Evolutionary conservation across 1,140 invertebrate species (phyloP), one percentile per base, ranked within the genome.

Genomic region (Polypedilum vanderplanki): DNA sequence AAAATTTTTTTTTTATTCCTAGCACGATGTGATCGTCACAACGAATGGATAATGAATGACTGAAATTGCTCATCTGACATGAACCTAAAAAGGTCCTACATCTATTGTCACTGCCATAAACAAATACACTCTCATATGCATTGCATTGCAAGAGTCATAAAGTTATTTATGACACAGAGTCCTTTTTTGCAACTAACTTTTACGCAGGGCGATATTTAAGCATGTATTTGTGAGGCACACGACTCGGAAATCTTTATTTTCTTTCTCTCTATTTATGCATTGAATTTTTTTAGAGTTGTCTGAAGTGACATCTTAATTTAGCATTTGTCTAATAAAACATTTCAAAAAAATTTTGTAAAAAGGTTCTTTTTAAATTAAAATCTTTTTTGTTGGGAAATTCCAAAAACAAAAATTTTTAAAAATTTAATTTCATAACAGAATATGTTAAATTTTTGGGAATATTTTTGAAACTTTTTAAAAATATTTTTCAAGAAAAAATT

Each of bases 1-100:
- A n/a, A 57, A 57, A 15, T 15, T 57, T 57, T 12, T 46, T 57
- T 57, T 15, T 15, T 57, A 15, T 5, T 33, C 24, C 24, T 33
- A 5, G 24, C 24, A 33, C n/a, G 46, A 57, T 57, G 46, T 57
- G 46, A 57, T 57, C 46, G 12, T 57, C 46, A 57, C 46, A 57
- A 57, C 46, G 46, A 57, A 57, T n/a, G 46, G 12, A 57, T 57
- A 57, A 57, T 57, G 46, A 57, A 57, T 57, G 46, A 57, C 46
- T 57, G 15, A 57, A 33, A 57, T n/a, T 57, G n/a, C 46, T 57
- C 46, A 57, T 57, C 46, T 57, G 46, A 57, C 46, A 57, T n/a
- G 46, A 57, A 57, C 12, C 46, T 57, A 57, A 57, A 57, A 57
- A 57, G 46, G 46, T 57, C 46, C 46, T 57, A 12, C 3, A 57